A percentile compares a stretch with the other conserved stretches of the same genome.
These are phyloP conservation scores for Carollia perspicillata DNA, from an alignment of 2,113 vertebrate species.

Conservation along the genomic window DNA sequence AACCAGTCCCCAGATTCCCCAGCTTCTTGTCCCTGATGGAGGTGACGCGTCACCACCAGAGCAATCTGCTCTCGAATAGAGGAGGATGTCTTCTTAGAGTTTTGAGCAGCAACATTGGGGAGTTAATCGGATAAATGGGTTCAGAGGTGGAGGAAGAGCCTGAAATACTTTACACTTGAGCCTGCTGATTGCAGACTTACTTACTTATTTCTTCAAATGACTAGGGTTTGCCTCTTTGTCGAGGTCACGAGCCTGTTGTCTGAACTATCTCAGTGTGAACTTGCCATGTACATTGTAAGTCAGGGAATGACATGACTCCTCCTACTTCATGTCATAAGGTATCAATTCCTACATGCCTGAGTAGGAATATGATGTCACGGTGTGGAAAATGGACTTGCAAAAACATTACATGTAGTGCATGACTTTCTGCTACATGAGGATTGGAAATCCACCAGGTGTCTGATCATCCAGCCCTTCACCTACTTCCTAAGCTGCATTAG, in stretches of 20 bases:
- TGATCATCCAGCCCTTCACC: background rate
- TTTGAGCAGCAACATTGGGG: slow-evolving; percentile 3
- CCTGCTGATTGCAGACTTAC: background rate
- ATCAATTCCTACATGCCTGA: background rate
- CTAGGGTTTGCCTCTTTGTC: background rate
- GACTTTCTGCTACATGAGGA: background rate
- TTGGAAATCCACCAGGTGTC: background rate
- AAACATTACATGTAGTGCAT: background rate
- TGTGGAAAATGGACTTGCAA: background rate
- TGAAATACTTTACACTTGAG: background rate
- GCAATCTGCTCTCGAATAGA: slow-evolving; percentile 75
- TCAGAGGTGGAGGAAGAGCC: slow-evolving; percentile 6
- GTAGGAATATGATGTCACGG: background rate
- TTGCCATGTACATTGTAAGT: background rate
- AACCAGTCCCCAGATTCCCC: background rate
- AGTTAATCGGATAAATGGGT: slow-evolving; percentile 69
- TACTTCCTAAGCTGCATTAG: background rate
- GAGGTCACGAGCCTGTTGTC: background rate
- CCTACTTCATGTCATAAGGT: background rate
- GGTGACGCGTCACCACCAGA: slow-evolving; percentile 76
- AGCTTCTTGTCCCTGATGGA: background rate
- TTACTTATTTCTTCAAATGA: background rate
- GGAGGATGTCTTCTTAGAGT: slow-evolving; percentile 26
- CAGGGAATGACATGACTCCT: background rate
- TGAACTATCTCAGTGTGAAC: background rate